Evolutionary conservation across 1,140 invertebrate species (phyloP), one percentile per base, ranked within the genome.

Genomic region (Hylaeus anthracinus): DNA sequence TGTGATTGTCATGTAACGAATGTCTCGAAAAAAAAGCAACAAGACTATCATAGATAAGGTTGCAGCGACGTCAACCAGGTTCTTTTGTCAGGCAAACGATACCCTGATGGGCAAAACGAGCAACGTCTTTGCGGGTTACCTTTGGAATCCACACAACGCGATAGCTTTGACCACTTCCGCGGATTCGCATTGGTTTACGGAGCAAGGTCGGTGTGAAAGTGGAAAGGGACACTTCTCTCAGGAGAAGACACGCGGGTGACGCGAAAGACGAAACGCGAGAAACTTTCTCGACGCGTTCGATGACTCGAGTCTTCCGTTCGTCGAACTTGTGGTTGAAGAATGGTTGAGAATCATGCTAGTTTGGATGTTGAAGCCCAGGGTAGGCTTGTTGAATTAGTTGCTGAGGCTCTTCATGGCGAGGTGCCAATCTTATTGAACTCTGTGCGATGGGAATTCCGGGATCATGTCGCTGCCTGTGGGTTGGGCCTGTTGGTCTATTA

Each of bases 191-290:
- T 82, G 53, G 55, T 60, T 78, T 82, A 70, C 72, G 72, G 60
- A 65, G 69, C 73, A 80, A 79, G 70, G 69, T 81, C 80, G 75
- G n/a, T 63, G 87, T 85, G 86, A 89, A 88, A 90, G 88, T 88
- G 79, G 72, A 82, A 85, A 88, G 55, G 82, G 75, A 75, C 71
- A 84, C 66, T 75, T 63, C 74, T 63, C 74, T 63, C 51, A 53
- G 26, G 64, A 10, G 61, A 65, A 56, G 60, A 71, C 69, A 53
- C 53, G 39, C 14, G 15, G 45, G 51, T 60, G 48, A 75, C 63
- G 39, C 66, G 85, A 70, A 80, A 71, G 78, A 83, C 63, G 55
- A 80, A 79, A 81, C 77, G 37, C 72, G 72, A 84, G 83, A 82
- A 74, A 73, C 83, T 65, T 79, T 76, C 73, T 61, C 83, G 56